Evolutionary conservation across 2,113 vertebrate species (phyloP), one percentile per base, ranked within the genome.

Genomic region (Delphinapterus leucas): DNA sequence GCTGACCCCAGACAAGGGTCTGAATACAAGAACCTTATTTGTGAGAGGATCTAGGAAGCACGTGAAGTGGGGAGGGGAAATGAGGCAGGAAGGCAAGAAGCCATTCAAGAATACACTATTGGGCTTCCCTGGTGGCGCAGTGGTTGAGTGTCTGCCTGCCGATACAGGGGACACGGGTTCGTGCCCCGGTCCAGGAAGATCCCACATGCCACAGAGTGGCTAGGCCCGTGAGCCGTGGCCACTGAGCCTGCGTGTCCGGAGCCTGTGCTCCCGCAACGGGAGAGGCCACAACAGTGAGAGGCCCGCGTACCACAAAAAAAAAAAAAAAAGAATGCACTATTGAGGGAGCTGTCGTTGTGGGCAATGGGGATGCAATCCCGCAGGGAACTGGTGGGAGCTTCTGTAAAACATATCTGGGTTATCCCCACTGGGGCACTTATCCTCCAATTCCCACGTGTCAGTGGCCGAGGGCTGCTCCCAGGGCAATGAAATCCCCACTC

Each of bases 191-290:
- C 47, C 12, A 0, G 47, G 47, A 49, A 49, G 47, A 49, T 49
- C 47, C 47, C 47, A 49, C 47, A 49, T 49, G 3, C 47, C 47
- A 0, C 0, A 12, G 47, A 49, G 47, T 0, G 12, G 47, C 47
- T 13, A 0, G 12, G 47, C 47, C 47, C 3, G 0, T 49, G 9
- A 11, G 12, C 47, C 0, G 0, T 49, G 47, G 47, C 47, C 3
- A 0, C 47, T 49, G 47, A 49, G 47, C 47, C 47, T 49, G 47
- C 3, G 2, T 2, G 12, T 49, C 47, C 12, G 12, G 12, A 49
- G 11, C 12, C 47, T 49, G 47, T 49, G 47, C 47, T 13, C 47
- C 0, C 0, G 0, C 47, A 13, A 49, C 0, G 3, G 47, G 12
- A 49, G 3, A 49, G 47, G 47, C 47, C 47, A 49, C 47, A 12